Percentiles rank a stretch among this genome's conserved stretches.
These are phyloP conservation scores for Panagrolaimus sp. DNA, from an alignment of 1,140 invertebrate species.

Conservation along the genomic window DNA sequence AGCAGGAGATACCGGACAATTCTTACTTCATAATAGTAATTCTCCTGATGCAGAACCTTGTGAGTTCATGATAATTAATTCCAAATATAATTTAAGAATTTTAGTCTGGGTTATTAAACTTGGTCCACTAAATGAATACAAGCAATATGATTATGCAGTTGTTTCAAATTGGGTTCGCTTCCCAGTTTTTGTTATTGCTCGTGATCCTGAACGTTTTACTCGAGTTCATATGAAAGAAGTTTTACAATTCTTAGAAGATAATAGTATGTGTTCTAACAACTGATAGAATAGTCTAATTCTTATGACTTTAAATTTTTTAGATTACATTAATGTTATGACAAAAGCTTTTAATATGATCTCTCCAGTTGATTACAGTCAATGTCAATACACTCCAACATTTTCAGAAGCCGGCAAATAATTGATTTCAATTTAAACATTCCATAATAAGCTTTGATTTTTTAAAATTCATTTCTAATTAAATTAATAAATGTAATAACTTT, in stretches of 20 bases:
- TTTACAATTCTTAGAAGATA: conserved; percentile 58
- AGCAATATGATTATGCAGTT: conserved; percentile 58
- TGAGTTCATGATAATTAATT: conserved; percentile 26
- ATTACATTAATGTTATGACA: conserved; percentile 59
- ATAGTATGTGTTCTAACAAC: conserved; percentile 46
- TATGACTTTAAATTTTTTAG: conserved; percentile 36
- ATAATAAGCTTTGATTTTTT: no score
- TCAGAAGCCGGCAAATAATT: conserved; percentile 56
- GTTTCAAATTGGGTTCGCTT: conserved; percentile 59
- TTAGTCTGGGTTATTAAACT: conserved; percentile 59
- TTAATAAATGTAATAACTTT: no score
- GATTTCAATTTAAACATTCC: no score
- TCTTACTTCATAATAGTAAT: conserved; percentile 54
- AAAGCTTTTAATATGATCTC: conserved; percentile 60
- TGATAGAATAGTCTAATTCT: neutral
- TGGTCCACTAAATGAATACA: conserved; percentile 58
- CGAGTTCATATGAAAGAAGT: conserved; percentile 56
- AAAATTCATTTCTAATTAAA: no score
- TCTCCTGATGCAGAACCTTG: conserved; percentile 58
- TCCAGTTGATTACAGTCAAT: conserved; percentile 58
- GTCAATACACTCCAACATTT: conserved; percentile 59
- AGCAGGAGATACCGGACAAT: conserved; percentile 58
- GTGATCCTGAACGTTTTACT: conserved; percentile 57
- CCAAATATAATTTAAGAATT: neutral
- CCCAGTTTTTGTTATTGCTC: conserved; percentile 59